Evolutionary conservation across 1,140 invertebrate genomes (phyloP).

Genomic region (Papilio polyxenes): DNA sequence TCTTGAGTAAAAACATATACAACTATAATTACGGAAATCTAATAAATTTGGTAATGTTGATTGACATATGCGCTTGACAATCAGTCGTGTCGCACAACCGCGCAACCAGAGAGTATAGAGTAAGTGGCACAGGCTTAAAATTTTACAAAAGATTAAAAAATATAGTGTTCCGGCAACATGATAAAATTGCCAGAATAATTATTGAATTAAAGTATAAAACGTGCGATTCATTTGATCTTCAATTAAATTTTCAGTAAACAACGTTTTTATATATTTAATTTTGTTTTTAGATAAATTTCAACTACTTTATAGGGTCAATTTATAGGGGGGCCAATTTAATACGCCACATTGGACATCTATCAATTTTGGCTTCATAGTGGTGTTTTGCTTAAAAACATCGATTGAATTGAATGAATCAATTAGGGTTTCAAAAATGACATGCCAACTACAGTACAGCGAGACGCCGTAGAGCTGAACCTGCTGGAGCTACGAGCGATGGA

Average conservation of each 20-base stretch:
- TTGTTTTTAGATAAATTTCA: no score
- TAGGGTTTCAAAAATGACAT: no score
- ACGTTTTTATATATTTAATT: no score
- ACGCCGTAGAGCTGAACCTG: no score
- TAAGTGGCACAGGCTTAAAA: conserved; percentile 12
- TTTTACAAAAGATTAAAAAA: background rate
- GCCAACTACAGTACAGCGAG: no score
- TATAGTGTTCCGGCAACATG: background rate
- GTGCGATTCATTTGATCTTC: background rate
- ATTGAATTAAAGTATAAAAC: conserved; percentile 13
- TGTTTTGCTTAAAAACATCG: no score
- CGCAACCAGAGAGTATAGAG: conserved; percentile 10
- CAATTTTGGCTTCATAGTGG: no score
- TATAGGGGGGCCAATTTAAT: no score
- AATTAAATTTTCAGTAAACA: background rate
- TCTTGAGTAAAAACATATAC: conserved; percentile 77
- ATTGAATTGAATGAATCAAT: no score
- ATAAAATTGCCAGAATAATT: background rate
- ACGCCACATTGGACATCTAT: no score
- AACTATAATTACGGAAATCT: conserved; percentile 70
- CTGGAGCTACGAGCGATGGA: no score
- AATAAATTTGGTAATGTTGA: conserved; percentile 58
- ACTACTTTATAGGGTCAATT: no score
- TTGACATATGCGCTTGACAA: conserved; percentile 52
- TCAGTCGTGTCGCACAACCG: conserved; percentile 41